Evolutionary conservation across 2,888 invertebrate genomes (phyloP), one percentile per base, ranked within the genome.

Genomic region (Amiota communis): DNA sequence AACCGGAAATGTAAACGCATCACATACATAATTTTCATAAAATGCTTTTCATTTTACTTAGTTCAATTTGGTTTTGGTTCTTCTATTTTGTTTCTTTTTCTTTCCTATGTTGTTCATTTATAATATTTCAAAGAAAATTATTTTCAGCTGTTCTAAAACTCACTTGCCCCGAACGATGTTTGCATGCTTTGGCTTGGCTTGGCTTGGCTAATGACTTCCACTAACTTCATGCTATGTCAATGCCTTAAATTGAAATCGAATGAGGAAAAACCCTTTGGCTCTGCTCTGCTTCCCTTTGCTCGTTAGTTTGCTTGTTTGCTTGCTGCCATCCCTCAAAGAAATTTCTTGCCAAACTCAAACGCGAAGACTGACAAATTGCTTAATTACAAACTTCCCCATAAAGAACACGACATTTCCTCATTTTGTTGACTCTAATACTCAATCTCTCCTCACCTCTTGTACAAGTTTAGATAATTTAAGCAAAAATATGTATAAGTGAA

Each of bases 381-480:
- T 84, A 84, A 83, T 83, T 83, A 80, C 81, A 80, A 82, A 79
- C 77, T 77, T 79, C 67, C 67, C 67, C 67, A 68, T 68, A 68
- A 68, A 68, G 51, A 68, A 68, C 67, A 68, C 67, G 74, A 74
- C 73, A 74, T 74, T 77, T 76, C 74, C 68, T 72, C 65, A 68
- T 72, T 68, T 68, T n/a, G 63, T 63, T 63, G 36, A 36, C n/a
- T 53, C 12, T n/a, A 15, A 23, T 71, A 23, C 49, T 46, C 51
- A 51, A 17, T 10, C 70, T 70, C 48, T 47, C 47, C 47, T 53
- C 57, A 8, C 67, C 72, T 36, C 75, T 59, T n/a, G 46, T 71
- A 70, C 65, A 75, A 59, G 20, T 59, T 17, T 3, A 59, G 23
- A 36, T 36, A 63, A 13, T 63, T 20, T 12, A 36, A 23, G 13